Percentiles rank a stretch among this genome's conserved stretches.
Evolutionary conservation across 2,113 vertebrate genomes (phyloP).

Genomic region (Centropus unirufus): DNA sequence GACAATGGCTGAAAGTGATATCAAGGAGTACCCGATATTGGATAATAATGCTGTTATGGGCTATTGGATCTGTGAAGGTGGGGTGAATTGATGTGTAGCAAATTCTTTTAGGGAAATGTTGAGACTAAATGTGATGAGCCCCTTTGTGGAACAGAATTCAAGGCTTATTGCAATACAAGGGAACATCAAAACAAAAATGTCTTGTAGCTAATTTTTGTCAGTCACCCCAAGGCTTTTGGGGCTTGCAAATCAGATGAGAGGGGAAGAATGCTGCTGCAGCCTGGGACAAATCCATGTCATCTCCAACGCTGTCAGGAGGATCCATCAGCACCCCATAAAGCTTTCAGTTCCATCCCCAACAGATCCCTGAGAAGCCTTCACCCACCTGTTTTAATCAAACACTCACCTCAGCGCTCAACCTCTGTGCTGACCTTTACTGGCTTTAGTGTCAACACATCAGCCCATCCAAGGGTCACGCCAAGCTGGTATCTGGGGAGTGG

Average conservation of each 20-base stretch:
- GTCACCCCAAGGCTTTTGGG: not conserved
- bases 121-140: not conserved
- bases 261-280: not conserved
- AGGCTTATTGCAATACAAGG: not conserved
- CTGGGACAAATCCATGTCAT: not conserved
- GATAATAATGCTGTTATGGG: not conserved
- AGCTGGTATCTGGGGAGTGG: not conserved
- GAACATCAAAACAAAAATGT: not conserved
- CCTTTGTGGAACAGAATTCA: not conserved
- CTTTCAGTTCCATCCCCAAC: not conserved
- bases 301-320: not conserved
- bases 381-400: not conserved
- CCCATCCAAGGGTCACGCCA: not conserved
- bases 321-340: not conserved
- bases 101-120: not conserved
- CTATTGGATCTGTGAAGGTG: not conserved
- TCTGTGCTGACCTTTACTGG: not conserved
- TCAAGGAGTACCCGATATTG: not conserved
- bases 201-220: not conserved
- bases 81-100: not conserved
- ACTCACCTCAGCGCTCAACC: not conserved
- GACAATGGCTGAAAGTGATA: not conserved
- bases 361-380: not conserved
- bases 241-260: not conserved
- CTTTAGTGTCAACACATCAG: not conserved